A percentile compares a stretch with the other conserved stretches of the same genome.
Conservation (phyloP, 2,888 invertebrate genomes). For the Mythimna albipuncta region DNA sequence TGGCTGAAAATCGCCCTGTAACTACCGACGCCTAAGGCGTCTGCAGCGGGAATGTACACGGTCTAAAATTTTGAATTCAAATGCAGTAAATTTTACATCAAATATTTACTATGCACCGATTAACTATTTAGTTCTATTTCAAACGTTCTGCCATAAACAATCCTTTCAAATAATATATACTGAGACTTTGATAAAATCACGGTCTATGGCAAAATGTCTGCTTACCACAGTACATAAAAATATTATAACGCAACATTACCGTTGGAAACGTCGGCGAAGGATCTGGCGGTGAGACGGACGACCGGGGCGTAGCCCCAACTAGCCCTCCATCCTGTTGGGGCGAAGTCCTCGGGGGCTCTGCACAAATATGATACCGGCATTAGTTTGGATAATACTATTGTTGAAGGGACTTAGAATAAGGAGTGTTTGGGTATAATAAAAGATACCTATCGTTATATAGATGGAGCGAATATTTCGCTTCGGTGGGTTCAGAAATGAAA, state of each 20-base stretch:
- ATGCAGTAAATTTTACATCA: not conserved
- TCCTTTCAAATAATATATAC: not conserved
- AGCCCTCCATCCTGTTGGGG: conserved; percentile 94
- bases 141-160: not conserved
- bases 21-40: too few relatives aligned
- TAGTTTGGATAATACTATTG: conserved; percentile 49
- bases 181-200: not conserved
- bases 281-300: conserved; percentile 85
- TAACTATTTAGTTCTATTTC: not conserved
- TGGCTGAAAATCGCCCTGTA: too few relatives aligned
- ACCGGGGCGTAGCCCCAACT: conserved; percentile 85
- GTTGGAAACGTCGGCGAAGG: conserved; percentile 89
- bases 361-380: conserved; percentile 70
- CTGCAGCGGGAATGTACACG: not conserved
- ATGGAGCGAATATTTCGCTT: conserved; percentile 4
- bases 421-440: not conserved
- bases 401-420: conserved; percentile 28
- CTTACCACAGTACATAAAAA: not conserved
- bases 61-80: not conserved
- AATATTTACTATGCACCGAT: not conserved
- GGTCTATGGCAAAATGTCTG: not conserved
- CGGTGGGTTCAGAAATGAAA: conserved; percentile 23
- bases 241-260: conserved; percentile 70
- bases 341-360: conserved; percentile 95
- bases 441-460: conserved; percentile 6